Evolutionary conservation across 2,888 invertebrate species (phyloP).

Genomic region (Acleris literana): DNA sequence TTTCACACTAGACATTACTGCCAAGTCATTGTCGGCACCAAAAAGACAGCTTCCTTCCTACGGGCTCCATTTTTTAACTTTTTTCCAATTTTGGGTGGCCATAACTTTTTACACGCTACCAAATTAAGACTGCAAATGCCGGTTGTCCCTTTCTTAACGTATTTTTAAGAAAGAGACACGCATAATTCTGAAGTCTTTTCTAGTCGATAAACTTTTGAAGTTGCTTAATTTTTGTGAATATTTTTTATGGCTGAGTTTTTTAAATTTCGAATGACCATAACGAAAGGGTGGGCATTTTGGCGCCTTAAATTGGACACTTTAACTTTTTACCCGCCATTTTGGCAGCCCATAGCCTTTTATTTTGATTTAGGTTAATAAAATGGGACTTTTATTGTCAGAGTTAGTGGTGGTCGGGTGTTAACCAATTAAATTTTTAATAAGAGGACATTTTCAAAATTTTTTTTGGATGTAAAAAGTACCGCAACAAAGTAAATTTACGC

Average conservation of each 20-base stretch:
- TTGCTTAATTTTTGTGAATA: slow-evolving; percentile 58
- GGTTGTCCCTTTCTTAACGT: slow-evolving; percentile 27
- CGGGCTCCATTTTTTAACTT: slow-evolving; percentile 39
- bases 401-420: slow-evolving; percentile 24
- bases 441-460: background rate
- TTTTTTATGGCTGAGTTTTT: slow-evolving; percentile 34
- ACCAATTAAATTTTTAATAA: slow-evolving; percentile 27
- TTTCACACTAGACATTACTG: slow-evolving; percentile 21
- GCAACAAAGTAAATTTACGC: background rate
- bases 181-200: slow-evolving; percentile 19
- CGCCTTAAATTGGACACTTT: slow-evolving; percentile 61
- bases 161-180: slow-evolving; percentile 35
- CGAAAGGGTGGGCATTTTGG: slow-evolving; percentile 70
- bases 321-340: slow-evolving; percentile 51
- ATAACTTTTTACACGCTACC: slow-evolving; percentile 42
- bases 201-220: slow-evolving; percentile 43
- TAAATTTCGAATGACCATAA: slow-evolving; percentile 60
- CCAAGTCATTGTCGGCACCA: slow-evolving; percentile 65
- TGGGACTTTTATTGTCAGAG: slow-evolving; percentile 40
- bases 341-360: slow-evolving; percentile 52
- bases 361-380: slow-evolving; percentile 56
- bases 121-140: slow-evolving; percentile 43
- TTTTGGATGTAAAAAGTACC: background rate
- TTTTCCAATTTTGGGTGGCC: slow-evolving; percentile 53
- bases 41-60: slow-evolving; percentile 62